phyloP scores from a whole-genome alignment of 2,888 invertebrate species.

The Herminia tarsipennalis region DNA sequence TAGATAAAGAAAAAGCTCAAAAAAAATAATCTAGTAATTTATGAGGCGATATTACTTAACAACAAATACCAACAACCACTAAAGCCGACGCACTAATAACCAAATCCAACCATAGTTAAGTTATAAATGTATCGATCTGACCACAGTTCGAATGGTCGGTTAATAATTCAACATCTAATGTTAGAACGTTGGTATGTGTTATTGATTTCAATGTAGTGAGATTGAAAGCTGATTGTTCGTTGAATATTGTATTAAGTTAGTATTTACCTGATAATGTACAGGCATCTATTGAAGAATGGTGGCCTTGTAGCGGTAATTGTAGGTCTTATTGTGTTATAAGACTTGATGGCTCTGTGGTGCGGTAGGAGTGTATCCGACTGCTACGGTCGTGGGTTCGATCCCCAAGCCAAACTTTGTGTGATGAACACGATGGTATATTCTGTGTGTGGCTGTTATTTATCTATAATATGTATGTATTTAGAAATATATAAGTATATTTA shows the following conservation, averaged over 20 bases:
- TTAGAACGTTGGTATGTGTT: constrained; percentile 27
- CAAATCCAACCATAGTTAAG: constrained; percentile 17
- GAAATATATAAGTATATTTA: too few species aligned
- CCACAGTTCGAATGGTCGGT: constrained; percentile 20
- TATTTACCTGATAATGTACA: not conserved
- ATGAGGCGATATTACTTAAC: too few species aligned
- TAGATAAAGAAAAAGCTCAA: not conserved
- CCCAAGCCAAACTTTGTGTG: too few species aligned
- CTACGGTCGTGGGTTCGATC: too few species aligned
- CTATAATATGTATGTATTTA: too few species aligned
- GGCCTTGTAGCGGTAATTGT: too few species aligned
- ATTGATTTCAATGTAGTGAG: constrained; percentile 30
- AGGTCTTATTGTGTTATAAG: too few species aligned
- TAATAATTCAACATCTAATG: constrained; percentile 40
- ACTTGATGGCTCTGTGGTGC: too few species aligned
- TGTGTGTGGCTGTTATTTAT: too few species aligned
- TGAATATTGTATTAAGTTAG: constrained; percentile 23
- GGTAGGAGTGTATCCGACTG: too few species aligned
- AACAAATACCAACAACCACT: constrained; percentile 5
- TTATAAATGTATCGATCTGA: constrained; percentile 34
- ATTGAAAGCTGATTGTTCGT: constrained; percentile 19
- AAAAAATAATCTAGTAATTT: too few species aligned
- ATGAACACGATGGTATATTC: too few species aligned
- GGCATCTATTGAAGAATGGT: not conserved
- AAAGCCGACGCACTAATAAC: constrained; percentile 19